Evolutionary conservation across 2,888 invertebrate genomes (phyloP).

Genomic region (Agrochola circellaris): DNA sequence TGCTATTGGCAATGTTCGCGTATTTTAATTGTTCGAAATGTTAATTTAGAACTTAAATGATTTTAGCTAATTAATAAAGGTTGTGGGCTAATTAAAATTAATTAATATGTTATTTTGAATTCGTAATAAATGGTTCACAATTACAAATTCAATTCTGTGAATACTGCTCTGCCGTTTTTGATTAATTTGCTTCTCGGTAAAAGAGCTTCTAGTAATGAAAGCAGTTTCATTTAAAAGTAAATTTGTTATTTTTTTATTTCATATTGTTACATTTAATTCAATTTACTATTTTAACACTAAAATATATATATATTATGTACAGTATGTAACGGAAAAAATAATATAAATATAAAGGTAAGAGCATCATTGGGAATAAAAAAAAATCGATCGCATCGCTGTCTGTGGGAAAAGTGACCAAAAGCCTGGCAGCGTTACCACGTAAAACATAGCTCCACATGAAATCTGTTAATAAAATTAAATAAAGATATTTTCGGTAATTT

Average conservation of each 20-base stretch:
- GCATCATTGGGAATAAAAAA: no score
- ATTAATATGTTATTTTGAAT: constrained; percentile 25
- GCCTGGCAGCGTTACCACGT: no score
- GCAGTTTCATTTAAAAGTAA: neutral
- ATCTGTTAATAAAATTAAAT: neutral
- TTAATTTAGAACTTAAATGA: constrained; percentile 27
- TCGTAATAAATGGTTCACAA: neutral
- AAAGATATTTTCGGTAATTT: neutral
- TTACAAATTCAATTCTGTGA: constrained; percentile 14
- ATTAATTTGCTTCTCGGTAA: neutral
- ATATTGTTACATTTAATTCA: no score
- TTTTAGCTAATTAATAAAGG: constrained; percentile 35
- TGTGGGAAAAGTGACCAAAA: no score
- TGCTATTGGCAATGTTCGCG: constrained; percentile 2
- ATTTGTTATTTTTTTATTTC: no score
- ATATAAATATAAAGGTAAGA: no score
- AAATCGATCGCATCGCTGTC: no score
- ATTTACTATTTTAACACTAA: no score
- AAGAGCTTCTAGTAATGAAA: neutral
- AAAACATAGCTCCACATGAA: neutral
- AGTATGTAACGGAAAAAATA: no score
- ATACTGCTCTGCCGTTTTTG: neutral
- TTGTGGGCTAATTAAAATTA: constrained; percentile 34
- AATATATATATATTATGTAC: no score
- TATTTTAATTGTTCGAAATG: constrained; percentile 35